Percentiles rank a stretch among this genome's conserved stretches.
Conservation (phyloP, 2,888 invertebrate genomes). For the Drosophila colorata region DNA sequence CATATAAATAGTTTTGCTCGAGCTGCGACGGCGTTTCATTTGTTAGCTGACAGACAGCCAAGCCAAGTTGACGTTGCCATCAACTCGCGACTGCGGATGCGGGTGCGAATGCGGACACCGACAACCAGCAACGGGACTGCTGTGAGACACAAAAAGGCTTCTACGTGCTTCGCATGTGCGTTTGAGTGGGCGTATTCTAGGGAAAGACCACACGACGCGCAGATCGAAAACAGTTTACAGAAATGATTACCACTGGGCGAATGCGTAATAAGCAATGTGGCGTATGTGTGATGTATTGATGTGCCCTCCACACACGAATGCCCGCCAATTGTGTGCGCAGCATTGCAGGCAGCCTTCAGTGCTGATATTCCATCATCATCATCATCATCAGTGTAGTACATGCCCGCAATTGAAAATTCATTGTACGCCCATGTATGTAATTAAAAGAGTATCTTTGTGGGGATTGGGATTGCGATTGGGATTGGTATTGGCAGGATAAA, state of each 20-base stretch:
- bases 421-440: constrained; percentile 9
- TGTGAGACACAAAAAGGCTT: constrained; percentile 46
- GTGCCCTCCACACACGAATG: constrained; percentile 23
- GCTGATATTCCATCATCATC: constrained; percentile 37
- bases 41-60: constrained; percentile 60
- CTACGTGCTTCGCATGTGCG: constrained; percentile 52
- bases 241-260: constrained; percentile 71
- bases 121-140: constrained; percentile 9
- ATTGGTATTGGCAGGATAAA: not conserved
- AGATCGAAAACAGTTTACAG: constrained; percentile 74
- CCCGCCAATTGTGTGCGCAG: not conserved
- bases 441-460: constrained; percentile 1
- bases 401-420: constrained; percentile 38
- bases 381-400: constrained; percentile 8
- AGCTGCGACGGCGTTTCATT: constrained; percentile 57
- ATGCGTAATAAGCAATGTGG: constrained; percentile 71
- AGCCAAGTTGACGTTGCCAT: constrained; percentile 55
- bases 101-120: constrained; percentile 28
- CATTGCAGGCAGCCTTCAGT: constrained; percentile 19
- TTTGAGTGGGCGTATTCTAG: not conserved
- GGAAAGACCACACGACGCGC: constrained; percentile 31
- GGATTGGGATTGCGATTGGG: not conserved
- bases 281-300: constrained; percentile 54
- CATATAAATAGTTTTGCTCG: constrained; percentile 68
- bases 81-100: constrained; percentile 21